Base-by-base conservation (phyloP, 1,140 invertebrate species). In the Marisa cornuarietis region DNA sequence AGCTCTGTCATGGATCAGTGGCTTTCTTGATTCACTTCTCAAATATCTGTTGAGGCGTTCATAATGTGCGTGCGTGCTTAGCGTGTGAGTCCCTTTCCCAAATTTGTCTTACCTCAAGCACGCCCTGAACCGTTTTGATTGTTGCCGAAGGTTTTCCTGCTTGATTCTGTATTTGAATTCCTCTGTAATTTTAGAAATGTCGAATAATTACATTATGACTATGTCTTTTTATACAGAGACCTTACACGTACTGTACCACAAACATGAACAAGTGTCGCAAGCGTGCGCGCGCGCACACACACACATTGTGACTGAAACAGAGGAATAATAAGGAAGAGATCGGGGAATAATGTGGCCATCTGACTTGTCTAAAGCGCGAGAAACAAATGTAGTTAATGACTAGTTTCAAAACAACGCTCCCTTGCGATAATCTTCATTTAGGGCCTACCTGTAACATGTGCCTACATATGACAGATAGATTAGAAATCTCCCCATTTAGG, bases 381-480 rank as follows among this genome's bases (percentile, higher is more conserved):
- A 69, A 42, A 69, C 18, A 20, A 0, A 69, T 14, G n/a, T n/a
- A n/a, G n/a, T 6, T 9, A 16, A 42, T 31, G 16, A 69, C 24
- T 31, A 9, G 2, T 42, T 42, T 42, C 31, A 42, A 42, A 42
- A 42, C 31, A n/a, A n/a, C 6, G 3, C 31, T 42, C 31, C 2
- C 31, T 42, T 42, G 31, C 31, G 31, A 42, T 4, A 42, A 42
- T 42, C 31, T 42, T 42, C 31, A 42, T 22, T 11, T 20, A 31
- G 18, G 22, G 20, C 16, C 61, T 62, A 75, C 73, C 73, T 75
- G 58, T 62, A 62, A 7, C 5, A 31, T 10, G 73, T 75, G 20
- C 73, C 73, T 18, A 75, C 62, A 61, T 75, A 75, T 54, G 73
- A 75, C 18, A 75, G 61, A 63, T 61, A 75, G 73, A 75, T 42